Conservation (phyloP, 1,140 invertebrate species). For the Periplaneta americana region DNA sequence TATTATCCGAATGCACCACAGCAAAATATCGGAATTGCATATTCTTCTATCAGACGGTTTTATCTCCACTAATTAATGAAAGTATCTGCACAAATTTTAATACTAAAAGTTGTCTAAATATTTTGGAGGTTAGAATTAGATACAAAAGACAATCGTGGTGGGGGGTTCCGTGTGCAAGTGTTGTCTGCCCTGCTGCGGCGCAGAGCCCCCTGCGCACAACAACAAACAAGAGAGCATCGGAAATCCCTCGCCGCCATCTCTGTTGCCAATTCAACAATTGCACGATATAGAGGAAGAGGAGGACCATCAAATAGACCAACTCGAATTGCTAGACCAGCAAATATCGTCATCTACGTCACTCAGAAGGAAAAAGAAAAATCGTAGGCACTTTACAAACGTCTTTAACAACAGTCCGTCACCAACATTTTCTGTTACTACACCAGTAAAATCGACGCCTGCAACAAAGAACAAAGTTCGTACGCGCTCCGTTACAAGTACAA, state of each 20-base stretch:
- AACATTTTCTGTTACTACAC: conserved; percentile 2
- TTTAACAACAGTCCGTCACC: neutral
- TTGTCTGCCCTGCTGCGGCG: conserved; percentile 14
- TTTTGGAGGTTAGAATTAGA: neutral
- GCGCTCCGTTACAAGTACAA: conserved; percentile 39
- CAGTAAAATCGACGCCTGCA: neutral
- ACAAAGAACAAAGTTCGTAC: conserved; percentile 37
- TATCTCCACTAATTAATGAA: neutral
- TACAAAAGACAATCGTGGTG: conserved; percentile 14
- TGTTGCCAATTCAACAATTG: conserved; percentile 29
- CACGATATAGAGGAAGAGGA: conserved; percentile 50
- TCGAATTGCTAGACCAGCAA: conserved; percentile 22
- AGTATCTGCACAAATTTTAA: neutral
- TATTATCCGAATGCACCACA: neutral
- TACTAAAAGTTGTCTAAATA: neutral
- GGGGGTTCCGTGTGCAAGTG: conserved; percentile 20
- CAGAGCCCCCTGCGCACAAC: neutral
- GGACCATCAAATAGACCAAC: conserved; percentile 31
- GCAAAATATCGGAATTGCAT: neutral
- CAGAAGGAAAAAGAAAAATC: neutral
- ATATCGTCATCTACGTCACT: neutral
- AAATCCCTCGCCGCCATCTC: neutral
- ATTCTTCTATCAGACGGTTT: neutral
- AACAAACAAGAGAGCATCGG: neutral
- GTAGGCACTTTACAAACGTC: neutral